Evolutionary conservation across 1,140 invertebrate genomes (phyloP).

Genomic region (Centruroides vittatus): DNA sequence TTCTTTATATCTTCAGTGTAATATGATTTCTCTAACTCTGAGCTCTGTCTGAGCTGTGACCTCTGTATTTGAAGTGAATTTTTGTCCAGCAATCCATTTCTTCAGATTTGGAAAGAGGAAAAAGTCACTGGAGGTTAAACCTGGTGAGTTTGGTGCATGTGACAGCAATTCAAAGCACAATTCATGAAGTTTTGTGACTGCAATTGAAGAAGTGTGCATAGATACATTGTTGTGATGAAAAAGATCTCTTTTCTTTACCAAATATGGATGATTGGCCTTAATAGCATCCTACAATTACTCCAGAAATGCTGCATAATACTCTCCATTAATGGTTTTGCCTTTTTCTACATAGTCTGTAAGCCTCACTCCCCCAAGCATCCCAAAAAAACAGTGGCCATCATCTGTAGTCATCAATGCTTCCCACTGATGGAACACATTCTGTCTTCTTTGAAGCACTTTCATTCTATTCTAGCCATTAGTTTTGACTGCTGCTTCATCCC

Average conservation of each 20-base stretch:
- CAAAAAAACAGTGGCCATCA: constrained; percentile 24
- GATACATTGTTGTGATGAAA: constrained; percentile 5
- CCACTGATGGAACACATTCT: constrained; percentile 24
- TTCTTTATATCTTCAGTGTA: too few relatives aligned
- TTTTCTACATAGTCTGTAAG: constrained; percentile 18
- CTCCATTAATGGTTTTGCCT: constrained; percentile 12
- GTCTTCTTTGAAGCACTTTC: constrained; percentile 24
- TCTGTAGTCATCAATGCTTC: too few relatives aligned
- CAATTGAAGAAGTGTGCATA: background rate
- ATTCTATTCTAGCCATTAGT: constrained; percentile 21
- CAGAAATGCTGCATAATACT: constrained; percentile 13
- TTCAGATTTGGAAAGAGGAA: too few relatives aligned
- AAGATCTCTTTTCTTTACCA: constrained; percentile 4
- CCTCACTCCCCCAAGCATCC: constrained; percentile 18
- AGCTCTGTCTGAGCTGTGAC: too few relatives aligned
- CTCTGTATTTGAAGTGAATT: too few relatives aligned
- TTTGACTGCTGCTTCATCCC: constrained; percentile 26
- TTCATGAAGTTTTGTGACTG: background rate
- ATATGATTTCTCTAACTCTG: too few relatives aligned
- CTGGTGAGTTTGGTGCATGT: constrained; percentile 26
- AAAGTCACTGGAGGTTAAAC: constrained; percentile 25
- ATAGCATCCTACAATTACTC: constrained; percentile 2
- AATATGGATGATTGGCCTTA: constrained; percentile 1
- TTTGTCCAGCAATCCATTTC: too few relatives aligned
- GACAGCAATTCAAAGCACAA: background rate